Evolutionary conservation across 2,888 invertebrate species (phyloP).

Genomic region (Opisthograptis luteolata): DNA sequence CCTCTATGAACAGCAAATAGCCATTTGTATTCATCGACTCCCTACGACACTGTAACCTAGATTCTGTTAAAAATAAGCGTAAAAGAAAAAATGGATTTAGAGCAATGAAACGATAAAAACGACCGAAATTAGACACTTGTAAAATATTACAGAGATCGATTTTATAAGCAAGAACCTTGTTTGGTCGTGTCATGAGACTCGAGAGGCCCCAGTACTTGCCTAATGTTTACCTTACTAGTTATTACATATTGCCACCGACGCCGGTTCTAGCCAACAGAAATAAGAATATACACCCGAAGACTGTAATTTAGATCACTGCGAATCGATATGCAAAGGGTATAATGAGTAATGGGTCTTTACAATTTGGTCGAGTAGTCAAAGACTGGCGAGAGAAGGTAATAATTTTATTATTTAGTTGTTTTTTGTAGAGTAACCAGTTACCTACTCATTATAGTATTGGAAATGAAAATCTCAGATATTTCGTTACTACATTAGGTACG

Average conservation of each 20-base stretch:
- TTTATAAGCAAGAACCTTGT: conserved; percentile 47
- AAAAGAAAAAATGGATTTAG: neutral
- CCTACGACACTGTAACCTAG: too few relatives aligned
- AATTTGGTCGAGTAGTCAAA: conserved; percentile 53
- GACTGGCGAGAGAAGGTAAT: conserved; percentile 46
- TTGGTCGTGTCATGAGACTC: conserved; percentile 56
- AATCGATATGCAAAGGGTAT: conserved; percentile 49
- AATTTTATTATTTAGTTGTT: too few relatives aligned
- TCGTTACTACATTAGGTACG: too few relatives aligned
- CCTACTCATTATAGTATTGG: too few relatives aligned
- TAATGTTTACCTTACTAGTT: conserved; percentile 79
- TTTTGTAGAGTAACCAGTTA: too few relatives aligned
- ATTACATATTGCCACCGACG: conserved; percentile 74
- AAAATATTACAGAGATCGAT: conserved; percentile 21
- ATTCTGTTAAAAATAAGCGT: too few relatives aligned
- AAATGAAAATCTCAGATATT: too few relatives aligned
- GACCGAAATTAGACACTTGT: conserved; percentile 17
- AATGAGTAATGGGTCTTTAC: conserved; percentile 48
- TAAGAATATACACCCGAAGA: conserved; percentile 67
- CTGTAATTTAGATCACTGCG: conserved; percentile 48
- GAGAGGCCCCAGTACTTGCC: conserved; percentile 65
- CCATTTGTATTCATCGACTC: too few relatives aligned
- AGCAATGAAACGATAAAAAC: conserved; percentile 11
- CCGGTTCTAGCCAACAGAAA: conserved; percentile 62
- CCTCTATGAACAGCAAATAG: too few relatives aligned